Evolutionary conservation across 2,113 vertebrate species (phyloP).

Genomic region (Danionella cerebrum): DNA sequence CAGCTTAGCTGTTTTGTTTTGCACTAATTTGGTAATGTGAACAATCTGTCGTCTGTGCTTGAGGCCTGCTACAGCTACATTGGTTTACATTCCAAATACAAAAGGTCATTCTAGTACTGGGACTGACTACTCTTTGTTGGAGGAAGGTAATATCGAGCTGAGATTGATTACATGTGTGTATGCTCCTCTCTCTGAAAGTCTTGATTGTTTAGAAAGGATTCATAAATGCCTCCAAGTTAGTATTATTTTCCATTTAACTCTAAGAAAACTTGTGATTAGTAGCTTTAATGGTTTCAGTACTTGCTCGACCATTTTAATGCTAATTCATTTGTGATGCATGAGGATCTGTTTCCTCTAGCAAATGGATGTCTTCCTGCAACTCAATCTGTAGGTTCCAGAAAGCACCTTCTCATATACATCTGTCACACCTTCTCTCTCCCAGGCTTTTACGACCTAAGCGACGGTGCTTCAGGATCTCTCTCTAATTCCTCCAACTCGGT

Average conservation of each 20-base stretch:
- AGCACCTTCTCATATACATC: not conserved
- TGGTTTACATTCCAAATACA: conserved; percentile 43
- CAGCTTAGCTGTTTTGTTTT: conserved; percentile 31
- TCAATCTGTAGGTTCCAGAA: not conserved
- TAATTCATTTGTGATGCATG: conserved; percentile 11
- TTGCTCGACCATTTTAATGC: not conserved
- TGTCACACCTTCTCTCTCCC: conserved; percentile 47
- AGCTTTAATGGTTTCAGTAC: not conserved
- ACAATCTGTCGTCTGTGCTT: conserved; percentile 35
- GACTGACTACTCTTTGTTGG: conserved; percentile 40
- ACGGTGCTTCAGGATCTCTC: conserved; percentile 83
- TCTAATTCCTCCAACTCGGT: conserved; percentile 96
- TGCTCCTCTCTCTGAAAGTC: conserved; percentile 25
- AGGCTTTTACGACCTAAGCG: conserved; percentile 96
- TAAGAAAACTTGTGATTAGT: not conserved
- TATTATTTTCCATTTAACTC: conserved; percentile 4
- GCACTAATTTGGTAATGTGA: conserved; percentile 45
- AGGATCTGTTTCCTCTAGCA: not conserved
- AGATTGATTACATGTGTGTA: conserved; percentile 39
- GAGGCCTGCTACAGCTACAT: conserved; percentile 21
- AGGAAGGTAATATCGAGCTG: conserved; percentile 30
- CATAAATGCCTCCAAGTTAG: not conserved
- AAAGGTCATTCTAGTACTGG: conserved; percentile 39
- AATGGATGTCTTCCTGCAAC: not conserved
- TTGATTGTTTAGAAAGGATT: not conserved